Evolutionary conservation across 1,140 invertebrate species (phyloP).

Genomic region (Probaryconus sp.): DNA sequence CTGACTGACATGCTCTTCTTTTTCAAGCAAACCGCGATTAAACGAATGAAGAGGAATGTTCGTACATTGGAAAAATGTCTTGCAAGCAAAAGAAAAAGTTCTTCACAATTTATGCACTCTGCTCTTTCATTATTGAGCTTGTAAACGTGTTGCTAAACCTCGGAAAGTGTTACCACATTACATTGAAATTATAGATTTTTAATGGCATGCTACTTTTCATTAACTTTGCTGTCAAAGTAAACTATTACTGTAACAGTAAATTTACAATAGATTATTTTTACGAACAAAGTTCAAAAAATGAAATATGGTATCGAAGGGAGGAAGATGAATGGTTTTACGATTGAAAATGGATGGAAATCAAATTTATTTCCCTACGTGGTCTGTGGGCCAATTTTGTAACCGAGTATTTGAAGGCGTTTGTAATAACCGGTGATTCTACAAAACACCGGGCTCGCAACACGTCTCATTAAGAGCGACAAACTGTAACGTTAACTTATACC

Average conservation of each 20-base stretch:
- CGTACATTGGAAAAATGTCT: slow-evolving; percentile 43
- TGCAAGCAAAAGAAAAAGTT: slow-evolving; percentile 19
- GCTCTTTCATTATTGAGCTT: slow-evolving; percentile 9
- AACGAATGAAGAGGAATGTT: slow-evolving; percentile 45
- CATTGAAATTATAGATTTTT: slow-evolving; percentile 17
- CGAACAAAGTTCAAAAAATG: neutral
- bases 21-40: slow-evolving; percentile 64
- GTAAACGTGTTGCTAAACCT: too few species aligned
- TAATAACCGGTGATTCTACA: slow-evolving; percentile 52
- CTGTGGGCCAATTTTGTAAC: slow-evolving; percentile 28
- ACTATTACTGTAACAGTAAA: too few species aligned
- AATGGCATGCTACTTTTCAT: too few species aligned
- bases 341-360: slow-evolving; percentile 14
- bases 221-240: too few species aligned
- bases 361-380: slow-evolving; percentile 10
- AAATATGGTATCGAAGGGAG: neutral
- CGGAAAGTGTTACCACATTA: slow-evolving; percentile 38
- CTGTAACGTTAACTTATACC: too few species aligned
- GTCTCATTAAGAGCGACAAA: slow-evolving; percentile 44
- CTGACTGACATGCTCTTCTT: slow-evolving; percentile 69
- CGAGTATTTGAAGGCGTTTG: slow-evolving; percentile 28
- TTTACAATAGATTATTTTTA: too few species aligned
- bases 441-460: slow-evolving; percentile 46
- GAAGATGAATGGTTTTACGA: neutral
- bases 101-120: slow-evolving; percentile 44